Base-by-base conservation (phyloP, 2,113 vertebrate genomes). In the Solenodon paradoxus region DNA sequence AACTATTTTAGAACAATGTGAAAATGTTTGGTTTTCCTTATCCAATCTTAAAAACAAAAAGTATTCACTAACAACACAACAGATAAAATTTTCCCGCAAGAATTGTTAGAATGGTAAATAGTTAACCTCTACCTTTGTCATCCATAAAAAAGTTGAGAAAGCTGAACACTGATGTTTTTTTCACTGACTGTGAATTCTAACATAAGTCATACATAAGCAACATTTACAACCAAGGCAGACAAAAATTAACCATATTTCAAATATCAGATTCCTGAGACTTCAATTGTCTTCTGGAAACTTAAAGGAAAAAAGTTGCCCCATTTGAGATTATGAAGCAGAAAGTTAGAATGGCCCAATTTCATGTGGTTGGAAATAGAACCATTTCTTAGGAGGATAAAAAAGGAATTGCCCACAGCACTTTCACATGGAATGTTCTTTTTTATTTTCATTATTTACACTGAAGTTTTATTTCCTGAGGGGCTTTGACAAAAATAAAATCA, bases 391-490 rank as follows among this genome's bases (percentile, higher is more conserved):
- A 82, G 38, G n/a, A 55, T 71, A 42, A 92, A 92, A 91, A 49
- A 42, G 55, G 42, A 89, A 66, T 32, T 81, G 83, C 79, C 83
- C 74, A 72, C 19, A 64, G 88, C 88, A 57, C 57, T 78, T 61
- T 72, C 68, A 45, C 24, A 9, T 28, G 61, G 63, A 87, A 92
- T 40, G 84, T 55, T 61, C 78, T 85, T 88, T 79, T 81, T 82
- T 49, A 68, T 89, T 95, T 89, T 85, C 91, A 93, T 87, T 94
- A 93, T 94, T 96, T 92, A 92, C 75, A 82, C 75, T 49, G 42
- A 1, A 20, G 84, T 61, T 93, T 92, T 69, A 49, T 79, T 86
- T 89, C 84, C 91, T 69, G 59, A 92, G 92, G 92, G 88, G 55
- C 51, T 92, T 40, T 68, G 61, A 64, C 35, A 47, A 92, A 96